Conservation (phyloP, 2,797 vertebrate species). For the Girardinus metallicus region DNA sequence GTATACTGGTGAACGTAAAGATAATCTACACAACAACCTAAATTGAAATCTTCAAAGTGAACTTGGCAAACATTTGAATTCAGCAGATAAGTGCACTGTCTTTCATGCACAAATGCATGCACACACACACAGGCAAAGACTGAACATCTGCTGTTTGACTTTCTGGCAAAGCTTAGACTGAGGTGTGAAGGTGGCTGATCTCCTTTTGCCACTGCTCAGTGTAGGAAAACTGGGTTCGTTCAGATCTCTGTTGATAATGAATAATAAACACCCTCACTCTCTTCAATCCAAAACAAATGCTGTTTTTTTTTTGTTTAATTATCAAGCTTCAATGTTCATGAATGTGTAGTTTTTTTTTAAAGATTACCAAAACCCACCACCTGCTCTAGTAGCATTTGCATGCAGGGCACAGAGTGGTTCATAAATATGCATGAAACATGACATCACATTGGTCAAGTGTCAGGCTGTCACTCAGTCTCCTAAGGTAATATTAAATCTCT, state of each 20-base stretch:
- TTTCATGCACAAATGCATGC: constrained; percentile 25
- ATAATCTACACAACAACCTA: not conserved
- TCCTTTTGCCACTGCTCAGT: constrained; percentile 32
- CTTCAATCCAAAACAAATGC: constrained; percentile 47
- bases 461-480: constrained; percentile 74
- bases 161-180: constrained; percentile 48
- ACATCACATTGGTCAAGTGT: constrained; percentile 76
- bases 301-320: constrained; percentile 46
- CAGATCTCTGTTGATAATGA: constrained; percentile 48
- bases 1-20: not conserved
- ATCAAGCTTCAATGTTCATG: constrained; percentile 51
- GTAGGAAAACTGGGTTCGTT: constrained; percentile 43
- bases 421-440: constrained; percentile 80
- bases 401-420: constrained; percentile 38
- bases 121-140: constrained; percentile 21
- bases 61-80: not conserved
- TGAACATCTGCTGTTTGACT: constrained; percentile 65
- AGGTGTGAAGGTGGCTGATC: constrained; percentile 46
- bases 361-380: constrained; percentile 26
- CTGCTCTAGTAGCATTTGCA: constrained; percentile 55
- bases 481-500: constrained; percentile 78
- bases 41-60: constrained; percentile 1
- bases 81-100: constrained; percentile 18
- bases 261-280: constrained; percentile 62
- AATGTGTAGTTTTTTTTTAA: constrained; percentile 16